phyloP scores from a whole-genome alignment of 2,113 vertebrate genomes.

The Lepidiolamprologus cunningtoni region DNA sequence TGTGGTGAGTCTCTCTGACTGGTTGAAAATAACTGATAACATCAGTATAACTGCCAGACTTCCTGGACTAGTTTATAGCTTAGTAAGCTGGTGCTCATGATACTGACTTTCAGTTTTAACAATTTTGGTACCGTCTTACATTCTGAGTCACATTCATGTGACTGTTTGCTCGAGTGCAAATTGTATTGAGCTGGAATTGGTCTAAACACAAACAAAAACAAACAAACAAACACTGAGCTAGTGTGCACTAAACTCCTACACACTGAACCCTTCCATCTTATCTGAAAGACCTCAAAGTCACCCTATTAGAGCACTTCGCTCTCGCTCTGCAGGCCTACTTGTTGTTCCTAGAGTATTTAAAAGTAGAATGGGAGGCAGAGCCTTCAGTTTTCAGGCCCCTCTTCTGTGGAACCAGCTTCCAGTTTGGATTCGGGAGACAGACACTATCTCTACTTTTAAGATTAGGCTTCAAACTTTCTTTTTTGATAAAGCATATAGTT shows the following conservation, averaged over 20 bases:
- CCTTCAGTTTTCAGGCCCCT: background rate
- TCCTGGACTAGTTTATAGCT: background rate
- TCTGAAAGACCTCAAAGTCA: background rate
- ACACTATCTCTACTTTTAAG: background rate
- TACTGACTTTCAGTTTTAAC: background rate
- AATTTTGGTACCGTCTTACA: background rate
- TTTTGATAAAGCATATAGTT: background rate
- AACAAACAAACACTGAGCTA: background rate
- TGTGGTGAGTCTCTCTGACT: background rate
- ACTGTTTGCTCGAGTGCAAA: background rate
- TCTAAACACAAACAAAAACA: background rate
- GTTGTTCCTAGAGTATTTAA: background rate
- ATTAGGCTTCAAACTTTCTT: background rate
- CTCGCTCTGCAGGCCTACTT: accelerated
- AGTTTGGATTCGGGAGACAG: accelerated
- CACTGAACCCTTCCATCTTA: background rate
- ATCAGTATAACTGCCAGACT: background rate
- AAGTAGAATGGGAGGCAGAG: background rate
- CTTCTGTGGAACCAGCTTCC: background rate
- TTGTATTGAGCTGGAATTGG: background rate
- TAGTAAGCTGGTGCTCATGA: background rate
- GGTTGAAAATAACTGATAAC: background rate
- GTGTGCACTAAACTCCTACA: background rate
- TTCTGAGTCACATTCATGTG: background rate
- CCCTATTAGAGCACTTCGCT: accelerated